Evolutionary conservation across 2,113 vertebrate species (phyloP), one percentile per base, ranked within the genome.

Genomic region (Stigmatopora argus): DNA sequence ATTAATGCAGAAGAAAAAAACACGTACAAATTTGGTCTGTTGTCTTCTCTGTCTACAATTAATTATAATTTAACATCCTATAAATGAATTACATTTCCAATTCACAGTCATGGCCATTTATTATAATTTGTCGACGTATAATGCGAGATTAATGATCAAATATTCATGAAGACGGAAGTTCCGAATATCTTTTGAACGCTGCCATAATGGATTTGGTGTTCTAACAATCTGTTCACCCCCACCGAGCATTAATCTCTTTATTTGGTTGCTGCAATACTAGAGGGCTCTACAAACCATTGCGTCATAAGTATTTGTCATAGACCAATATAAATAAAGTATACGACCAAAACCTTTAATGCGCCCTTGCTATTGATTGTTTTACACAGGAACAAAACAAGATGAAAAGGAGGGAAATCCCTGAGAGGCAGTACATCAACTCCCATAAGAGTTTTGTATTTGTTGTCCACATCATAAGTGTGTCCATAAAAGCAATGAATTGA

Each of bases 271-370:
- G 62, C 67, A 0, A 55, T 66, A 79, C 73, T 79, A 78, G 75
- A 72, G 26, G 77, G 74, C 74, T 81, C 81, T 75, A 74, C 75
- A 86, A 80, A 70, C 46, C 85, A 83, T 82, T 88, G 84, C 85
- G 87, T 87, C 88, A 86, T 80, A 80, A 81, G 80, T 73, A 86
- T 88, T 88, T 88, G 85, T 89, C 85, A 87, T 84, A 83, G 85
- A 74, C 86, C 87, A 80, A 85, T 87, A 88, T 85, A 88, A 88
- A 89, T 88, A 85, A 87, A 85, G 84, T 85, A 81, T 86, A 88
- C 79, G 78, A 81, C 80, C 84, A 69, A 68, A 82, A 84, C 86
- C 85, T 83, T 31, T 86, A 88, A 89, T 85, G 86, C 83, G 84
- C 81, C 84, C 85, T 88, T 84, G 78, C 76, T 84, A 87, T 88